Conservation (phyloP, 2,888 invertebrate species). For the Cephalotes varians region DNA sequence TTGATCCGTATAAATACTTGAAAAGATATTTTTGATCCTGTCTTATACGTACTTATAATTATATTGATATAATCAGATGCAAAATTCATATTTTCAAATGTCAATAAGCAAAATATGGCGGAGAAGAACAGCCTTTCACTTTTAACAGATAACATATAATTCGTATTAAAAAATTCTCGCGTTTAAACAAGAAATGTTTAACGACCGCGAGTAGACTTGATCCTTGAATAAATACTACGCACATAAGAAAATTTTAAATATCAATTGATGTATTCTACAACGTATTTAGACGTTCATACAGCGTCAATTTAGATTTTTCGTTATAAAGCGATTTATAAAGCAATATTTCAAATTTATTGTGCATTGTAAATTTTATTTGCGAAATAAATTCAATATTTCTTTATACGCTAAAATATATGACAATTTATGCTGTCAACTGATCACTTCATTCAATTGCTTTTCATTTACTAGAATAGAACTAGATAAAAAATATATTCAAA, state of each 20-base stretch:
- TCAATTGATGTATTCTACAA: conserved; percentile 41
- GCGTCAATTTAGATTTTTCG: background rate
- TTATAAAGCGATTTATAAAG: background rate
- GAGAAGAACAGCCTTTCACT: background rate
- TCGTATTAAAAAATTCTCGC: background rate
- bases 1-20: background rate
- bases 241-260: conserved; percentile 29
- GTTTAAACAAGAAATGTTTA: background rate
- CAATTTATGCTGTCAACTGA: background rate
- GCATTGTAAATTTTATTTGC: background rate
- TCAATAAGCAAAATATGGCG: background rate
- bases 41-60: background rate
- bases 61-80: background rate
- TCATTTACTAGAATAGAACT: background rate
- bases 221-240: conserved; percentile 48
- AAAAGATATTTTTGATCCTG: background rate
- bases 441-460: background rate
- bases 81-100: background rate
- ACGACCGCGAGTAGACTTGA: conserved; percentile 9
- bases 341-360: background rate
- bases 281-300: conserved; percentile 13
- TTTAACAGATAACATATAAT: background rate
- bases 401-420: background rate
- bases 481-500: background rate
- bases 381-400: background rate